Evolutionary conservation across 2,888 invertebrate species (phyloP), one percentile per base, ranked within the genome.

Genomic region (Ormyrus pomaceus): DNA sequence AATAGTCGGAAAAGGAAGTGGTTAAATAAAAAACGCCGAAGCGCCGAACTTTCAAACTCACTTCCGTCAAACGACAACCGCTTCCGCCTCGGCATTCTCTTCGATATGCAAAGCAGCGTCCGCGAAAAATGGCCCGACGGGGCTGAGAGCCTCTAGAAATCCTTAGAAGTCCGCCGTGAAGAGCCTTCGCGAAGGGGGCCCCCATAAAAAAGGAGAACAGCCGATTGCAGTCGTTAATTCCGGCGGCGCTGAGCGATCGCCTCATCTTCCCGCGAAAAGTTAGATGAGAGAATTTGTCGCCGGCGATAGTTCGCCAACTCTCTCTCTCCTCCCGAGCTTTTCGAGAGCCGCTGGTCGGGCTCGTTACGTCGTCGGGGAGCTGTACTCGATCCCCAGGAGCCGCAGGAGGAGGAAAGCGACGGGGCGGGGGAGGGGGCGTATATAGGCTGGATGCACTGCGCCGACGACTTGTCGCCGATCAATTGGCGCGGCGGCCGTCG

Each of bases 261-360:
- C 89, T 90, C 90, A 90, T 90, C 89, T 88, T 59, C 85, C 83
- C 84, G 86, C 84, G 86, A 86, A 90, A 90, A 90, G 90, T 90
- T 90, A 89, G 90, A 89, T 89, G 90, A 90, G 90, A 88, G 88
- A 90, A 90, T 90, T 90, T 90, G 90, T 90, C 90, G 82, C 46
- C 7, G 85, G 86, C 87, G 89, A 88, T 88, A 88, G 89, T 89
- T 90, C 83, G 85, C 86, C 85, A 87, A 89, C 88, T 89, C 83
- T 70, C 62, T 34, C 34, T 34, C 34, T 34, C 34, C 34, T 34
- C 4, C 34, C 34, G 34, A 34, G 34, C 34, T 34, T 34, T 34
- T 34, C 34, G 34, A 34, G 34, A 34, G 34, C 34, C 34, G 34
- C 34, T 34, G 34, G 34, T 34, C 34, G 34, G 59, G 59, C 76